Base-by-base conservation (phyloP, 2,888 invertebrate species). In the Calephelis perditalis region DNA sequence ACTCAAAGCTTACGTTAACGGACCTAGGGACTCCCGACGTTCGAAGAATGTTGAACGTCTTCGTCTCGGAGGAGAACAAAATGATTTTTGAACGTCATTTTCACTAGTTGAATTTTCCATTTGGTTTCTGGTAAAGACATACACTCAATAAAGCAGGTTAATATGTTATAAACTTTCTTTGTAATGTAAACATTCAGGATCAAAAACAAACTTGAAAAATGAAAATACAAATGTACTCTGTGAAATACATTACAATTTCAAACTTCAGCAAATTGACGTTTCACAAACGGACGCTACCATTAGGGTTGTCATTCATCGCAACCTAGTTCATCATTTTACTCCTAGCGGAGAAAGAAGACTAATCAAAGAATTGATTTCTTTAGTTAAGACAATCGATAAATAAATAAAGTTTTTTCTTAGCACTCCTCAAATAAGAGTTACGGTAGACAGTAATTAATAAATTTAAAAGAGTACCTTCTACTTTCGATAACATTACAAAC, bases 41-140 rank as follows among this genome's bases (percentile, higher is more conserved):
- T 86, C 85, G 67, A 89, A 89, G 66, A 89, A 89, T 10, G 88
- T 88, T 47, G 89, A 89, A 40, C 88, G 76, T 73, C 88, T 78
- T 61, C 88, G 77, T 57, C 82, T 75, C 12, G 88, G 88, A 46
- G 88, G 88, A 11, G 87, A 87, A 12, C 74, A 75, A 72, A 85
- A 79, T 15, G 82, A 73, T 66, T 80, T 76, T 54, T 82, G 76
- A 26, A 64, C 67, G 65, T 82, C 82, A 58, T 67, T 75, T 66
- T 84, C 82, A 61, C 69, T 76, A 5, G 71, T 66, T 11, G 82
- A 81, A 70, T 73, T 80, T 63, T 88, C 85, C 88, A 88, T 88
- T 65, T 60, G 68, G 8, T 40, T 9, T 35, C 11, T 52, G 10
- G 26, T 35, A 52, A 52, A 15, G 6, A 52, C 52, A 52, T 52